Evolutionary conservation across 2,888 invertebrate species (phyloP).

Genomic region (Eupithecia tripunctaria): DNA sequence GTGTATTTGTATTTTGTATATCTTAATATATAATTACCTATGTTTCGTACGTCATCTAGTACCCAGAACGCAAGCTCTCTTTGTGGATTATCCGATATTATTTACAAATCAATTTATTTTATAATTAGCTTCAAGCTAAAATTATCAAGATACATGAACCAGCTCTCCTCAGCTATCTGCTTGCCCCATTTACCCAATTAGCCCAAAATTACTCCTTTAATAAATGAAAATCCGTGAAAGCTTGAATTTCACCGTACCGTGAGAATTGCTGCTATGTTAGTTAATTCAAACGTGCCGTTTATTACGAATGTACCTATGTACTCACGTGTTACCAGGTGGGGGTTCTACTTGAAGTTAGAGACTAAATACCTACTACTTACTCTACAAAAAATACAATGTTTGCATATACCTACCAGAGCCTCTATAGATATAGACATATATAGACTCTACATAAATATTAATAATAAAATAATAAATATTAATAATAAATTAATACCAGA

Average conservation of each 20-base stretch:
- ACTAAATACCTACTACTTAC: neutral
- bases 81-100: too few relatives aligned
- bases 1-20: too few relatives aligned
- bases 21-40: too few relatives aligned
- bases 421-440: too few relatives aligned
- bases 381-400: too few relatives aligned
- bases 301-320: slow-evolving; percentile 34
- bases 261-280: slow-evolving; percentile 53
- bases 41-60: too few relatives aligned
- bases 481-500: too few relatives aligned
- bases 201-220: slow-evolving; percentile 64
- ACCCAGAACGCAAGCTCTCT: too few relatives aligned
- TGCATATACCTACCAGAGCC: too few relatives aligned
- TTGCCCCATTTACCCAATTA: slow-evolving; percentile 56
- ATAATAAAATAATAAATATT: too few relatives aligned
- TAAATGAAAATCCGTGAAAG: slow-evolving; percentile 61
- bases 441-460: too few relatives aligned
- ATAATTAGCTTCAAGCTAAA: neutral
- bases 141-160: neutral
- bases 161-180: slow-evolving; percentile 21
- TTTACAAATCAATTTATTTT: too few relatives aligned
- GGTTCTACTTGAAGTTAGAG: neutral
- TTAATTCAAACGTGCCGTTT: slow-evolving; percentile 57
- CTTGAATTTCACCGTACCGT: slow-evolving; percentile 60
- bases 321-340: slow-evolving; percentile 20